A percentile compares a stretch with the other conserved stretches of the same genome.
Evolutionary conservation across 2,797 vertebrate species (phyloP).

Genomic region (Borostomias antarcticus): DNA sequence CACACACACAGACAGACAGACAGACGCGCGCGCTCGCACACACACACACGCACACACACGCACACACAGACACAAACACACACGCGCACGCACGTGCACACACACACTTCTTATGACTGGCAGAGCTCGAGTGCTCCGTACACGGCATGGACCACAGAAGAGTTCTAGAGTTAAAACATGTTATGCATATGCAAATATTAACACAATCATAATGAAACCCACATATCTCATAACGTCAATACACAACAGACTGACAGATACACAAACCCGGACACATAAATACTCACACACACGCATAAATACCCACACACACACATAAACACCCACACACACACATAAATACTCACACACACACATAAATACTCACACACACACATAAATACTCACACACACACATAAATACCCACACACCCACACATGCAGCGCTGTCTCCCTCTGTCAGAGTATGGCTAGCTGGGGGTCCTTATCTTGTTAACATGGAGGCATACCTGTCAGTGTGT

Average conservation of each 20-base stretch:
- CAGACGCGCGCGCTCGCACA: too few relatives aligned
- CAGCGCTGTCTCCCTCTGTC: constrained; percentile 13
- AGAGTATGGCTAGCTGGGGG: constrained; percentile 11
- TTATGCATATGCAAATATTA: too few relatives aligned
- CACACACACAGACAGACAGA: not conserved
- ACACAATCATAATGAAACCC: not conserved
- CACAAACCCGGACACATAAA: not conserved
- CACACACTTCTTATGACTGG: not conserved
- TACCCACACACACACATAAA: not conserved
- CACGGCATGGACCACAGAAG: too few relatives aligned
- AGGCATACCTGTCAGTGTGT: constrained; percentile 39
- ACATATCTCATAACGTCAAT: too few relatives aligned
- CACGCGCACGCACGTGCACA: constrained; percentile 4
- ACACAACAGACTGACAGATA: too few relatives aligned
- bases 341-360: not conserved
- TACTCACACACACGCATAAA: not conserved
- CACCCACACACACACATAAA: not conserved
- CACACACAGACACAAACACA: too few relatives aligned
- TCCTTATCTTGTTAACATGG: constrained; percentile 55
- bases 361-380: constrained; percentile 6
- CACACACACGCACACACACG: constrained; percentile 11
- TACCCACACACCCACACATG: constrained; percentile 9
- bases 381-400: constrained; percentile 11
- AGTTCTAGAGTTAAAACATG: too few relatives aligned
- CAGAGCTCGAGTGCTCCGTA: not conserved